These are phyloP conservation scores for Diabrotica balteata DNA, from an alignment of 2,888 invertebrate species.

Conservation along the genomic window DNA sequence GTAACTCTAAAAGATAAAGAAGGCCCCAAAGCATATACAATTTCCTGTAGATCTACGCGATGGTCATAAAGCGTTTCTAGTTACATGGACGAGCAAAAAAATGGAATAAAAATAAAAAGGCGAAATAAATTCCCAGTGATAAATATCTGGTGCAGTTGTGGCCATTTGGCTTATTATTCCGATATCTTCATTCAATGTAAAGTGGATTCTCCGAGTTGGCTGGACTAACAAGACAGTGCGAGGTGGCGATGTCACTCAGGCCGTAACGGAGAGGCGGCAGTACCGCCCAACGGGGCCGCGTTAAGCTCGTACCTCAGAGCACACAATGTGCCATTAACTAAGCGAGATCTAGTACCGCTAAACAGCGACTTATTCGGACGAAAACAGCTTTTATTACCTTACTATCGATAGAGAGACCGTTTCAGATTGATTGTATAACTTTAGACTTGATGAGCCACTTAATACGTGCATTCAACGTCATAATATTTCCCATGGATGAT, in stretches of 20 bases:
- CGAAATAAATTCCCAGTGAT: constrained; percentile 39
- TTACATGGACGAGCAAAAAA: constrained; percentile 44
- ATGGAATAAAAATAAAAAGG: constrained; percentile 30
- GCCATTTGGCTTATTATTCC: constrained; percentile 60
- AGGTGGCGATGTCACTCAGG: constrained; percentile 61
- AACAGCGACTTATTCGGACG: constrained; percentile 27
- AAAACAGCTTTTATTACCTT: constrained; percentile 2
- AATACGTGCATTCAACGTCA: neutral
- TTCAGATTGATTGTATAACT: constrained; percentile 11
- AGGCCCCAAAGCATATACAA: constrained; percentile 24
- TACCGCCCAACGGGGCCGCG: constrained; percentile 54
- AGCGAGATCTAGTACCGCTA: constrained; percentile 35
- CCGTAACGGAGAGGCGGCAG: constrained; percentile 54
- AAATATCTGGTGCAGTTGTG: constrained; percentile 50
- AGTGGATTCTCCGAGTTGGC: constrained; percentile 53
- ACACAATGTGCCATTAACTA: constrained; percentile 67
- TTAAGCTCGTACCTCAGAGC: constrained; percentile 61
- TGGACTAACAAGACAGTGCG: constrained; percentile 61
- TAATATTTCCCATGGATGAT: no score
- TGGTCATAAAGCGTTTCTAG: constrained; percentile 46
- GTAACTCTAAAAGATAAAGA: no score
- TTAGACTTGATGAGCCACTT: constrained; percentile 7
- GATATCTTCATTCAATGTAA: constrained; percentile 62
- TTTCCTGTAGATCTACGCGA: constrained; percentile 45
- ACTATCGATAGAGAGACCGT: constrained; percentile 6